Percentiles rank a stretch among this genome's conserved stretches.
Evolutionary conservation across 2,888 invertebrate genomes (phyloP).

Genomic region (Autographa pulchrina): DNA sequence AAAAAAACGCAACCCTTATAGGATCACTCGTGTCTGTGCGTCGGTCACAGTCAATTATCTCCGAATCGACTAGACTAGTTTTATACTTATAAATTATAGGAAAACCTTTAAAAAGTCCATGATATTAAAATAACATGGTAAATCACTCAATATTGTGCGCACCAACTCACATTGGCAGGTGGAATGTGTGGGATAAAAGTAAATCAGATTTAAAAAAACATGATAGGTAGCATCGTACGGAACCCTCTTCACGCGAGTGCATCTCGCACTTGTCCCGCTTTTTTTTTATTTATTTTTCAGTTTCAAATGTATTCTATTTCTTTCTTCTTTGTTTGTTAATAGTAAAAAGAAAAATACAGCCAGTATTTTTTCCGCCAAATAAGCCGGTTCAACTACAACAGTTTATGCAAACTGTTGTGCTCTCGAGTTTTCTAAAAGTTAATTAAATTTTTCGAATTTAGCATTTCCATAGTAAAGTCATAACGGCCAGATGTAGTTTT

Average conservation of each 20-base stretch:
- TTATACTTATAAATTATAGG: too few species aligned
- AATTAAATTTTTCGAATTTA: slow-evolving; percentile 32
- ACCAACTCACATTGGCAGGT: too few species aligned
- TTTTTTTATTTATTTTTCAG: background rate
- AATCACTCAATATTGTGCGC: too few species aligned
- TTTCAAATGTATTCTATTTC: background rate
- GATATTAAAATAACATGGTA: too few species aligned
- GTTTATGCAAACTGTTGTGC: slow-evolving; percentile 32
- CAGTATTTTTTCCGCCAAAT: slow-evolving; percentile 1
- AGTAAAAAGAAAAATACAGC: slow-evolving; percentile 2
- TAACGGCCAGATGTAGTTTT: slow-evolving; percentile 17
- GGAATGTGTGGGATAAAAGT: too few species aligned
- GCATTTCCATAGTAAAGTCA: background rate
- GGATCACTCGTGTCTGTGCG: too few species aligned
- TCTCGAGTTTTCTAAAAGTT: slow-evolving; percentile 32
- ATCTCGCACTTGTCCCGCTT: background rate
- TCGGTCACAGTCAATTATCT: too few species aligned
- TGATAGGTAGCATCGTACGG: too few species aligned
- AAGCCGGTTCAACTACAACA: background rate
- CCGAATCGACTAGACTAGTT: too few species aligned
- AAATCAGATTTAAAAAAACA: too few species aligned
- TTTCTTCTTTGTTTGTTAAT: background rate
- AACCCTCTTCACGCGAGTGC: background rate
- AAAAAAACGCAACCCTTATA: too few species aligned
- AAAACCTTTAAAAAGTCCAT: too few species aligned